Conservation (phyloP, 2,113 vertebrate species). For the Tenrec ecaudatus region DNA sequence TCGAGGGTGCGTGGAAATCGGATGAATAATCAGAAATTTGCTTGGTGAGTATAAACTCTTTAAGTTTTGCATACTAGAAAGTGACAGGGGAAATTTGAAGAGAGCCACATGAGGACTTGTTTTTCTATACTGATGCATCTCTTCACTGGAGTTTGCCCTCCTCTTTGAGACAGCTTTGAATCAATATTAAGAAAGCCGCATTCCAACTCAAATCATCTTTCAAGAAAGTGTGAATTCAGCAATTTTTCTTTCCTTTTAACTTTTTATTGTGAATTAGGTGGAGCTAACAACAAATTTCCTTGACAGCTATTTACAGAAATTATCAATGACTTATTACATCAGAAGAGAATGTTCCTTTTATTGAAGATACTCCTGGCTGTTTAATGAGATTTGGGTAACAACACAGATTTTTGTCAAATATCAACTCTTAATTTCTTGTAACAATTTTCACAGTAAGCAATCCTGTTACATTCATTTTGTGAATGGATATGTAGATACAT, state of each 20-base stretch:
- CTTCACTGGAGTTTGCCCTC: not conserved
- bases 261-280: no score
- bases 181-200: not conserved
- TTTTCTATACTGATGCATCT: not conserved
- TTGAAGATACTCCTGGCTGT: not conserved
- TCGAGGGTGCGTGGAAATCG: constrained; percentile 80
- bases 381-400: not conserved
- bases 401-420: constrained; percentile 16
- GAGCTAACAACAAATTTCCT: not conserved
- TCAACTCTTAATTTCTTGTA: not conserved
- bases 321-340: not conserved
- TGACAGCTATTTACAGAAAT: constrained; percentile 22
- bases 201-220: not conserved
- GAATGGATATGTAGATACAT: not conserved
- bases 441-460: constrained; percentile 29
- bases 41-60: constrained; percentile 75
- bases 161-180: constrained; percentile 18
- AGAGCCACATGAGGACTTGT: not conserved
- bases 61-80: not conserved
- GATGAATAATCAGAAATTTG: constrained; percentile 82
- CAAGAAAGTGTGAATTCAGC: not conserved
- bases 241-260: no score
- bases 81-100: not conserved
- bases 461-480: not conserved
- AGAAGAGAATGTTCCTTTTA: constrained; percentile 18